A percentile compares a stretch with the other conserved stretches of the same genome.
phyloP scores from a whole-genome alignment of 2,797 vertebrate genomes.

The Typhlichthys subterraneus region DNA sequence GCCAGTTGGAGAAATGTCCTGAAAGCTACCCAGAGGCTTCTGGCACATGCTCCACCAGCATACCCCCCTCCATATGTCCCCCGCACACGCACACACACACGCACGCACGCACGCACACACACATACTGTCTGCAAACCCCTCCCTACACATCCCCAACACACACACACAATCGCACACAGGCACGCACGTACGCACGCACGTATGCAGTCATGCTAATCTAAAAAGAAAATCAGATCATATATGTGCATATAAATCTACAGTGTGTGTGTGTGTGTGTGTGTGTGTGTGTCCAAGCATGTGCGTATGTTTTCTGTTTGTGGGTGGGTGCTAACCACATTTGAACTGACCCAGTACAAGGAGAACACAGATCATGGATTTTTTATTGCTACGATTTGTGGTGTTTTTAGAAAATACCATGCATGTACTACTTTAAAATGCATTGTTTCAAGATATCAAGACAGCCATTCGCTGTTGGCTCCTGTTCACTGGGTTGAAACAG shows the following conservation, averaged over 20 bases:
- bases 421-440: too few relatives aligned
- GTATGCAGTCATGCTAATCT: background rate
- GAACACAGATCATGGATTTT: too few relatives aligned
- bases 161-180: background rate
- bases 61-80: slow-evolving; percentile 63
- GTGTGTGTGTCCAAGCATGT: too few relatives aligned
- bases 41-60: slow-evolving; percentile 36
- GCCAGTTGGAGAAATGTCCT: slow-evolving; percentile 66
- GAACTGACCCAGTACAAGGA: too few relatives aligned
- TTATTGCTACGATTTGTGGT: too few relatives aligned
- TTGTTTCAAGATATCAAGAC: too few relatives aligned
- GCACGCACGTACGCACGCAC: slow-evolving; percentile 1
- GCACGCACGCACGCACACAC: background rate
- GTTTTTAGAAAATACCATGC: too few relatives aligned
- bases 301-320: background rate
- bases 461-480: too few relatives aligned
- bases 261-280: too few relatives aligned
- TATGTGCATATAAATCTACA: background rate
- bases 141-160: background rate
- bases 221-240: slow-evolving; percentile 12
- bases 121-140: background rate
- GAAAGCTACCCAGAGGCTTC: slow-evolving; percentile 71
- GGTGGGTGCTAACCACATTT: slow-evolving; percentile 4
- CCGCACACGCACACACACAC: background rate
- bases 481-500: too few relatives aligned